Percentiles rank a stretch among this genome's conserved stretches.
These are phyloP conservation scores for Sycobia sp. DNA, from an alignment of 1,140 invertebrate species.

Conservation along the genomic window DNA sequence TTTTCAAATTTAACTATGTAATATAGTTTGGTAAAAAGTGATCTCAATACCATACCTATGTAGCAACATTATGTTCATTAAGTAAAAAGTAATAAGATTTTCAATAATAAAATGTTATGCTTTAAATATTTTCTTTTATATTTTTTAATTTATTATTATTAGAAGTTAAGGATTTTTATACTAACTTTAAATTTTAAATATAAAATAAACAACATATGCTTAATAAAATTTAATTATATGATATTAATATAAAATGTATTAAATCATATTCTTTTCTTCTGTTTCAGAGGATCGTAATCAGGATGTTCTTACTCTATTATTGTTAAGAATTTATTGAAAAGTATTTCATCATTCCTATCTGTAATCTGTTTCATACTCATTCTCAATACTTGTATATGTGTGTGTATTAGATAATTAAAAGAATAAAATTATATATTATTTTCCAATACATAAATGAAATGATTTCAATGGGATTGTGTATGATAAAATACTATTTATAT, in stretches of 20 bases:
- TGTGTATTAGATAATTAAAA: constrained; percentile 23
- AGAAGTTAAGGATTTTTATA: too few species aligned
- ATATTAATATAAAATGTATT: too few species aligned
- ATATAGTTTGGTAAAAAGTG: too few species aligned
- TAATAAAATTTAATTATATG: too few species aligned
- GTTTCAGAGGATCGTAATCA: constrained; percentile 33
- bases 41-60: too few species aligned
- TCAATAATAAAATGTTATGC: too few species aligned
- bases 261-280: too few species aligned
- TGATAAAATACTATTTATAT: constrained; percentile 27
- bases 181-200: too few species aligned
- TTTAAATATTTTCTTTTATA: not conserved
- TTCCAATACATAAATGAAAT: constrained; percentile 18
- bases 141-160: not conserved
- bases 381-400: constrained; percentile 14
- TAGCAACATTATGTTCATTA: too few species aligned
- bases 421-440: constrained; percentile 29
- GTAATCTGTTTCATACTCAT: constrained; percentile 19
- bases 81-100: too few species aligned
- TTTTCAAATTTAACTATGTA: too few species aligned
- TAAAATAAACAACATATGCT: too few species aligned
- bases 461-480: constrained; percentile 19
- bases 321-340: constrained; percentile 28
- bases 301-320: constrained; percentile 16
- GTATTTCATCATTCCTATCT: constrained; percentile 31